Evolutionary conservation across 1,140 invertebrate genomes (phyloP).

Genomic region (Orius insidiosus): DNA sequence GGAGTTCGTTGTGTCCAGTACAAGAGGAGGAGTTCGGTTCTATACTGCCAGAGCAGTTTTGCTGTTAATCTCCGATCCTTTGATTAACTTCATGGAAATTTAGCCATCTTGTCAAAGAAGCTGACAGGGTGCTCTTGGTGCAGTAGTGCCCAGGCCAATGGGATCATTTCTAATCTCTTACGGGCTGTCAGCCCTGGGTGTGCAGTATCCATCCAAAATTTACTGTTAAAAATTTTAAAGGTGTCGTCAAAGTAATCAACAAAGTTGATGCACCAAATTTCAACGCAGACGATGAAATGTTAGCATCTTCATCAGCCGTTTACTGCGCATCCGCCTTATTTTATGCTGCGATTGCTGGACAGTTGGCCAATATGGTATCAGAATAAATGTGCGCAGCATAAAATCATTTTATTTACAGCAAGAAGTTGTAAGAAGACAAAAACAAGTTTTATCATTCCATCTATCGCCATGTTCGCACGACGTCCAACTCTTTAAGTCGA

Average conservation of each 20-base stretch:
- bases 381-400: background rate
- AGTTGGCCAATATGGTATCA: conserved; percentile 4
- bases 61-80: no score
- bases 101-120: no score
- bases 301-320: background rate
- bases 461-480: conserved; percentile 1
- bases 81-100: no score
- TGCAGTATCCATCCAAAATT: no score
- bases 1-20: no score
- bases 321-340: conserved; percentile 4
- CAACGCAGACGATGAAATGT: background rate
- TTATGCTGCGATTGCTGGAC: conserved; percentile 5
- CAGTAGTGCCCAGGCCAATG: no score
- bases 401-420: background rate
- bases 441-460: conserved; percentile 1
- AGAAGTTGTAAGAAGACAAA: conserved; percentile 1
- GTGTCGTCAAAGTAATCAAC: conserved; percentile 8
- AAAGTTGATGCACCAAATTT: background rate
- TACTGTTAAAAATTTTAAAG: background rate
- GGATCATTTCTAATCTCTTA: no score
- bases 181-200: no score
- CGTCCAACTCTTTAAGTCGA: background rate
- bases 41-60: no score
- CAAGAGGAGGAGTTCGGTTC: no score
- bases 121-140: no score